Evolutionary conservation across 2,113 vertebrate genomes (phyloP).

Genomic region (Cyphomyrus plagiostoma): DNA sequence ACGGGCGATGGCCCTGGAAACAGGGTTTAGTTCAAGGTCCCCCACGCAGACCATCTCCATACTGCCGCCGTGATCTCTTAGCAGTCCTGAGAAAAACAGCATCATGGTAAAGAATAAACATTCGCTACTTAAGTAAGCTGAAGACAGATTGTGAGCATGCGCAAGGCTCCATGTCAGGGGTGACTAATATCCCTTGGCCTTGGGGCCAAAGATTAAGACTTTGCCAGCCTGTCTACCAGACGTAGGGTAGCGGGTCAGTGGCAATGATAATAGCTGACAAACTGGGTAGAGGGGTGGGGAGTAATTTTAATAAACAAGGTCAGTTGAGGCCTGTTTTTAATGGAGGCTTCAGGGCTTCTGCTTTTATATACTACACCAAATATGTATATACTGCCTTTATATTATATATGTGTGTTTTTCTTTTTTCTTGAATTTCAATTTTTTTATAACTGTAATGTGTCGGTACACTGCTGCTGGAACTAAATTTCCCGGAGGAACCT

Average conservation of each 20-base stretch:
- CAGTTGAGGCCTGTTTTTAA: neutral
- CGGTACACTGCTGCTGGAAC: too few species aligned
- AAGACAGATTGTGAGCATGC: neutral
- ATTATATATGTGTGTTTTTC: too few species aligned
- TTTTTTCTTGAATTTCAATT: too few species aligned
- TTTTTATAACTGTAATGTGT: too few species aligned
- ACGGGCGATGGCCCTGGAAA: conserved; percentile 59
- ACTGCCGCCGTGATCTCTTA: conserved; percentile 33
- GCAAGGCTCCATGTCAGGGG: neutral
- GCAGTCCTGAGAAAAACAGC: conserved; percentile 12
- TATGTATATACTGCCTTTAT: too few species aligned
- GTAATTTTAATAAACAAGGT: neutral
- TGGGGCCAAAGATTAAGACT: neutral
- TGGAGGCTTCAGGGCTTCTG: neutral
- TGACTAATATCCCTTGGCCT: neutral
- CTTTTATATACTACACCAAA: too few species aligned
- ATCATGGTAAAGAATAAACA: neutral
- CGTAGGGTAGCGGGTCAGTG: neutral
- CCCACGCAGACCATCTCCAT: conserved; percentile 38
- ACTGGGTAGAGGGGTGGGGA: neutral
- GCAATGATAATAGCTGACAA: neutral
- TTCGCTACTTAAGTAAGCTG: neutral
- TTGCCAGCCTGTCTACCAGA: neutral
- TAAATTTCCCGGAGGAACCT: too few species aligned
- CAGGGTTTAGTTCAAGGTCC: conserved; percentile 56